These are phyloP conservation scores for Sesamia nonagrioides DNA, from an alignment of 1,140 invertebrate genomes.

Conservation along the genomic window DNA sequence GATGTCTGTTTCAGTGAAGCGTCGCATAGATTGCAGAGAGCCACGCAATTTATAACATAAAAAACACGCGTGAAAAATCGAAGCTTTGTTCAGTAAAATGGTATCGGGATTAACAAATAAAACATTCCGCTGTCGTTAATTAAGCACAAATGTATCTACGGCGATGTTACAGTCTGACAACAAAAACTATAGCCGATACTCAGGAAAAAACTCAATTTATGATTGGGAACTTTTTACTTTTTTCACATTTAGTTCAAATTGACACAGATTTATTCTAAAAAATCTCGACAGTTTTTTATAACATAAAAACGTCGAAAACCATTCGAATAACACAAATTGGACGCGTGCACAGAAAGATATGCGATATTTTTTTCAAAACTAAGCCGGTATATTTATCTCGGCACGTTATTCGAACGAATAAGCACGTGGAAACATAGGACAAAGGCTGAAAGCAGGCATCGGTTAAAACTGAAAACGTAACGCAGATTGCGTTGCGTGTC, in stretches of 20 bases:
- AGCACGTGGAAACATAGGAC: slow-evolving; percentile 59
- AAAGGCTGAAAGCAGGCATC: slow-evolving; percentile 63
- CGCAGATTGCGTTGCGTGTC: slow-evolving; percentile 54
- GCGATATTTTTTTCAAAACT: slow-evolving; percentile 55
- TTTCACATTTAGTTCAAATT: not conserved
- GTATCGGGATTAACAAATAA: not conserved
- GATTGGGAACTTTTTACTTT: too few relatives aligned
- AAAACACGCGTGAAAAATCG: slow-evolving; percentile 32
- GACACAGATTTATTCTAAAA: not conserved
- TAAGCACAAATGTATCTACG: too few relatives aligned
- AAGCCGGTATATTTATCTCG: slow-evolving; percentile 63
- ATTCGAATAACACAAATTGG: slow-evolving; percentile 35
- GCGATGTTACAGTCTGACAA: too few relatives aligned
- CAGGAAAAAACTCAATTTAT: too few relatives aligned
- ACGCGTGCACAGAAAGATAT: slow-evolving; percentile 41
- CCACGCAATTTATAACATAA: slow-evolving; percentile 41
- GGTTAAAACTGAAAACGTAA: slow-evolving; percentile 60
- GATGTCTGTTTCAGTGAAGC: slow-evolving; percentile 56
- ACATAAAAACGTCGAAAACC: not conserved
- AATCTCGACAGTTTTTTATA: too few relatives aligned
- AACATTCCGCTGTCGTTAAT: not conserved
- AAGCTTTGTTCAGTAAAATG: not conserved
- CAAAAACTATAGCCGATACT: too few relatives aligned
- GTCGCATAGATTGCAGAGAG: slow-evolving; percentile 51
- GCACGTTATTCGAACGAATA: slow-evolving; percentile 65